Evolutionary conservation across 2,888 invertebrate genomes (phyloP).

Genomic region (Pyralis farinalis): DNA sequence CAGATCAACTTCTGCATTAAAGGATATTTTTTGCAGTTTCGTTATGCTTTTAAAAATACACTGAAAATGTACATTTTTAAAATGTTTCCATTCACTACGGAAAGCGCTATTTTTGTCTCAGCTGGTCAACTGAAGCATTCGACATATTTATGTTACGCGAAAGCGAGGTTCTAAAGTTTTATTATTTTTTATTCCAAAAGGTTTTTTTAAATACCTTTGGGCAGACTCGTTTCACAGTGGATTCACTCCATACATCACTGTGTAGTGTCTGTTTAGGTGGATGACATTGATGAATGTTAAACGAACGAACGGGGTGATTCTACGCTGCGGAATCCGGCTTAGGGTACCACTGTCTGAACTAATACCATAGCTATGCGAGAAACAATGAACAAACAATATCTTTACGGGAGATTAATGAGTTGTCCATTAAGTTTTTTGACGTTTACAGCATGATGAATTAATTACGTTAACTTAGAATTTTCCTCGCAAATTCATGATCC

Average conservation of each 20-base stretch:
- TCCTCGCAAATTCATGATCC: too few species aligned
- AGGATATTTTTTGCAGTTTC: too few species aligned
- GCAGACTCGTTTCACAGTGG: conserved; percentile 49
- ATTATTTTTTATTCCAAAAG: too few species aligned
- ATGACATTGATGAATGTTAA: conserved; percentile 64
- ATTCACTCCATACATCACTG: conserved; percentile 64
- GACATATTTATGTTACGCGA: too few species aligned
- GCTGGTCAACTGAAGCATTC: too few species aligned
- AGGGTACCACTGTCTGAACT: too few species aligned
- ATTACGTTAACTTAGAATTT: not conserved
- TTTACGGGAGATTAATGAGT: conserved; percentile 1
- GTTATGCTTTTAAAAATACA: too few species aligned
- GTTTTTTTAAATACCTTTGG: conserved; percentile 11
- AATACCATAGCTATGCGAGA: not conserved
- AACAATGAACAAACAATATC: conserved; percentile 11
- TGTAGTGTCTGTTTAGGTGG: conserved; percentile 60
- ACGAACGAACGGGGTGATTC: conserved; percentile 39
- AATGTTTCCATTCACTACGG: too few species aligned
- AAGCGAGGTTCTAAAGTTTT: too few species aligned
- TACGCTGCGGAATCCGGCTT: conserved; percentile 17
- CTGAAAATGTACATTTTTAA: too few species aligned
- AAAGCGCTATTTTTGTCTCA: too few species aligned
- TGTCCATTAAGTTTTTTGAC: not conserved
- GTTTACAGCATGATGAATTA: not conserved
- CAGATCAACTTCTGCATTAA: too few species aligned